Percentiles rank a stretch among this genome's conserved stretches.
These are phyloP conservation scores for Oenanthe oenanthe DNA, from an alignment of 2,113 vertebrate species.

Conservation along the genomic window DNA sequence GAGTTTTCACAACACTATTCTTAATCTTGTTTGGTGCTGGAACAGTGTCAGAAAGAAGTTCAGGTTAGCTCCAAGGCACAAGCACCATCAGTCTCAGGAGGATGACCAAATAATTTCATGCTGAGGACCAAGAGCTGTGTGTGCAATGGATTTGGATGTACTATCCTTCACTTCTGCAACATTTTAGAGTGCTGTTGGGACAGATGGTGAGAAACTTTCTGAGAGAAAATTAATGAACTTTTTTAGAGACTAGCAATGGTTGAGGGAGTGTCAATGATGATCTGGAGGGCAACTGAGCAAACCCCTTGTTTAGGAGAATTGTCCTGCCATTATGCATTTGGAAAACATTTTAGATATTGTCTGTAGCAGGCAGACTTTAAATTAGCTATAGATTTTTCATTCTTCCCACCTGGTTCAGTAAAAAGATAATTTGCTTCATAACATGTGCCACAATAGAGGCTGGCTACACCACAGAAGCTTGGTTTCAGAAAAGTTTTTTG, in stretches of 20 bases:
- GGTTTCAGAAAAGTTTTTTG: background rate
- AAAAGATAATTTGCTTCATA: background rate
- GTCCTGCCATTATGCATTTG: background rate
- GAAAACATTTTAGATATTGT: background rate
- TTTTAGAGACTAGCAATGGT: background rate
- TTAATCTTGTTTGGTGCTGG: background rate
- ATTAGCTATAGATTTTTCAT: constrained; percentile 22
- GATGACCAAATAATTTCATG: background rate
- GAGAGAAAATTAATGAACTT: background rate
- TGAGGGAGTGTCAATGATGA: background rate
- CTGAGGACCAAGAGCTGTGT: background rate
- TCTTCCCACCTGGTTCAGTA: background rate
- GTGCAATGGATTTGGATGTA: background rate
- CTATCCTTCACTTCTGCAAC: background rate
- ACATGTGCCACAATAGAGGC: background rate
- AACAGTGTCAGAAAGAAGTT: background rate
- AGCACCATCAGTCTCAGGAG: background rate
- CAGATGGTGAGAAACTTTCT: background rate
- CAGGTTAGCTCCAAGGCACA: background rate
- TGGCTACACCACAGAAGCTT: background rate
- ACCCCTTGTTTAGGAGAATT: background rate
- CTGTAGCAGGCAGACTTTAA: background rate
- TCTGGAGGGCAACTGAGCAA: background rate
- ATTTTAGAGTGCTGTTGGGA: background rate
- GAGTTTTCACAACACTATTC: background rate